Evolutionary conservation across 2,113 vertebrate species (phyloP).

Genomic region (Anolis sagrei): DNA sequence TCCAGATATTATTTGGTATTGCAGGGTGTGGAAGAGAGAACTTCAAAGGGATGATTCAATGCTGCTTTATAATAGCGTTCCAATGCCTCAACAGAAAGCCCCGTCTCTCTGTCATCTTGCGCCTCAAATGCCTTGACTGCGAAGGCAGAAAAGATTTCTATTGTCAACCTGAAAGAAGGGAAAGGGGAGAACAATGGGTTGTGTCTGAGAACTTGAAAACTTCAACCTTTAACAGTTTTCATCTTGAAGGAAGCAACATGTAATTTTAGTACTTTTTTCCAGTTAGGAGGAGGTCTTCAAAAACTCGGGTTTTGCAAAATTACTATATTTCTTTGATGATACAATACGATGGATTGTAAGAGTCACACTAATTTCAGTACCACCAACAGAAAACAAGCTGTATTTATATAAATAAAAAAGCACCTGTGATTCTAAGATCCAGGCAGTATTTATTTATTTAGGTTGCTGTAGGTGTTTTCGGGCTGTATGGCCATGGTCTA

Average conservation of each 20-base stretch:
- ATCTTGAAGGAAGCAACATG: not conserved
- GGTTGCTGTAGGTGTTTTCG: too few relatives aligned
- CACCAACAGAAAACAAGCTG: too few relatives aligned
- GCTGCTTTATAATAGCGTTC: not conserved
- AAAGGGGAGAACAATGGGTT: too few relatives aligned
- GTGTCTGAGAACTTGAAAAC: not conserved
- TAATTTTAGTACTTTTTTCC: not conserved
- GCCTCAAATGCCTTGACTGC: not conserved
- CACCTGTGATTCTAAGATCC: too few relatives aligned
- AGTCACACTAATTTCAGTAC: too few relatives aligned
- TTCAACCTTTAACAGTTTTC: not conserved
- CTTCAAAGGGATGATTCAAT: not conserved
- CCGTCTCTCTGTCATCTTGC: not conserved
- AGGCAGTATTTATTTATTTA: too few relatives aligned
- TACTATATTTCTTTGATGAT: too few relatives aligned
- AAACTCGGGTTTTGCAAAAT: too few relatives aligned
- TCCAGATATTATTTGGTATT: slow-evolving; percentile 28
- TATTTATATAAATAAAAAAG: too few relatives aligned
- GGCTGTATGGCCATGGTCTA: too few relatives aligned
- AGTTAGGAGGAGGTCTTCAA: not conserved
- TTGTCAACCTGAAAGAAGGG: not conserved
- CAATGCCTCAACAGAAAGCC: not conserved
- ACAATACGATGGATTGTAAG: too few relatives aligned
- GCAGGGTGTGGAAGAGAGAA: not conserved
- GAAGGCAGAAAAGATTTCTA: not conserved